A percentile compares a stretch with the other conserved stretches of the same genome.
Evolutionary conservation across 2,113 vertebrate species (phyloP).

Genomic region (human (Homo sapiens)): GRCh38 chr11:110982001-110982500

Average conservation of each 20-base stretch:
- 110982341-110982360: background rate
- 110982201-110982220: background rate
- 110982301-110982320: background rate
- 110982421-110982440: background rate
- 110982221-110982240: background rate
- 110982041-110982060: too few species aligned
- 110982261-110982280: background rate
- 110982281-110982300: background rate
- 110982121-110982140: background rate
- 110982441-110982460: background rate
- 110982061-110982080: background rate
- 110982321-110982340: background rate
- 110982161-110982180: background rate
- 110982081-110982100: background rate
- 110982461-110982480: background rate
- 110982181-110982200: background rate
- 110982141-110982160: background rate
- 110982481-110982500: conserved; percentile 31
- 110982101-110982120: background rate
- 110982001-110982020: background rate
- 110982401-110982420: background rate
- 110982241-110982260: background rate
- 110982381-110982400: background rate
- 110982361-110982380: background rate
- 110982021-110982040: background rate